Conservation (phyloP, 2,797 vertebrate genomes). For the Labroides dimidiatus region DNA sequence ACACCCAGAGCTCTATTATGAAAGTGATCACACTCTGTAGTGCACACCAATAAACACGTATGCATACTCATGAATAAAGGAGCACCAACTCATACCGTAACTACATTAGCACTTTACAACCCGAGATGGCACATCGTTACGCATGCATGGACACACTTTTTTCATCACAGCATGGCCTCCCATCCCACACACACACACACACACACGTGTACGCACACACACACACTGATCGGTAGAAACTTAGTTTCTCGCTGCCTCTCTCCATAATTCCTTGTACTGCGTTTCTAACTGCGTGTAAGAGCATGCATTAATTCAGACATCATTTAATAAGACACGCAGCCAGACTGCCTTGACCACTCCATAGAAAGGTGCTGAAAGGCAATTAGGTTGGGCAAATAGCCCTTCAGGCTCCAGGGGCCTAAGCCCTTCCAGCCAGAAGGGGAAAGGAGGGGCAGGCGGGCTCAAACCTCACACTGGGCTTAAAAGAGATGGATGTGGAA, state of each 20-base stretch:
- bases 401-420: constrained; percentile 75
- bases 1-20: constrained; percentile 69
- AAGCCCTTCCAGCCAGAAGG: constrained; percentile 66
- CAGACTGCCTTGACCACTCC: constrained; percentile 81
- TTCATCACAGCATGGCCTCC: constrained; percentile 35
- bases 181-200: not conserved
- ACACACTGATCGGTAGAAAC: constrained; percentile 81
- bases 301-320: constrained; percentile 83
- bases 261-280: constrained; percentile 84
- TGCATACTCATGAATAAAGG: constrained; percentile 56
- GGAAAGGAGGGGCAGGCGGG: constrained; percentile 26
- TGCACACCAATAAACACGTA: constrained; percentile 56
- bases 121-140: constrained; percentile 38
- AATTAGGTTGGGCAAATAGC: constrained; percentile 82
- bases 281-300: constrained; percentile 82
- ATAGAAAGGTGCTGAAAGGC: constrained; percentile 84
- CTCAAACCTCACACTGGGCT: constrained; percentile 38
- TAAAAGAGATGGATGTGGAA: constrained; percentile 17
- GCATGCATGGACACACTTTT: constrained; percentile 28
- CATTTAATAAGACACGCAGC: constrained; percentile 86
- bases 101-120: constrained; percentile 39
- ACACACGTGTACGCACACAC: not conserved
- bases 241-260: constrained; percentile 72
- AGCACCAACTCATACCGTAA: constrained; percentile 50
- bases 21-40: constrained; percentile 63